These are phyloP conservation scores for Tenthredo distinguenda DNA, from an alignment of 2,888 invertebrate species.

Conservation along the genomic window DNA sequence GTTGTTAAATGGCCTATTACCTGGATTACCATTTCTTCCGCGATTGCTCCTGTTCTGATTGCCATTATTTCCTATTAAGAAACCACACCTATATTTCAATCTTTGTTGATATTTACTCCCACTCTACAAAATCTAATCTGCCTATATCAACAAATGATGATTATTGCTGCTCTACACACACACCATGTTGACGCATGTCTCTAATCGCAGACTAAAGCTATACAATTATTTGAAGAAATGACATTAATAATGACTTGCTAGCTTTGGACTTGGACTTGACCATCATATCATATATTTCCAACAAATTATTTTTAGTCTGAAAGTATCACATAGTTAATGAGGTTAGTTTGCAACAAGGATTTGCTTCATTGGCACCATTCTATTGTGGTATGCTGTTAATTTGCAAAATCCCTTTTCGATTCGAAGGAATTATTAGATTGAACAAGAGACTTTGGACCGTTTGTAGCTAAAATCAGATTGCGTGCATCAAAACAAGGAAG, in stretches of 20 bases:
- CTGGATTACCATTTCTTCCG: not conserved
- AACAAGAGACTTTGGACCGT: too few relatives aligned
- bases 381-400: not conserved
- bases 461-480: not conserved
- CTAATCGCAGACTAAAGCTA: not conserved
- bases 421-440: too few relatives aligned
- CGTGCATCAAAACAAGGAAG: not conserved
- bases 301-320: not conserved
- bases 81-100: not conserved
- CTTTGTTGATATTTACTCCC: not conserved
- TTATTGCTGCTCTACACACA: not conserved
- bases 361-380: not conserved
- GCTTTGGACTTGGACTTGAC: not conserved
- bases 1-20: not conserved
- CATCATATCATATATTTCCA: not conserved
- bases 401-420: not conserved
- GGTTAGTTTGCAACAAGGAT: not conserved
- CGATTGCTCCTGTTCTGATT: not conserved
- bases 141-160: constrained; percentile 60
- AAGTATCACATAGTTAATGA: not conserved
- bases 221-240: not conserved
- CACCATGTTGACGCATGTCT: not conserved
- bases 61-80: not conserved
- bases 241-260: not conserved
- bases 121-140: not conserved